Percentiles rank a stretch among this genome's conserved stretches.
phyloP scores from a whole-genome alignment of 1,140 invertebrate species.

The Pseudomyrmex concolor region DNA sequence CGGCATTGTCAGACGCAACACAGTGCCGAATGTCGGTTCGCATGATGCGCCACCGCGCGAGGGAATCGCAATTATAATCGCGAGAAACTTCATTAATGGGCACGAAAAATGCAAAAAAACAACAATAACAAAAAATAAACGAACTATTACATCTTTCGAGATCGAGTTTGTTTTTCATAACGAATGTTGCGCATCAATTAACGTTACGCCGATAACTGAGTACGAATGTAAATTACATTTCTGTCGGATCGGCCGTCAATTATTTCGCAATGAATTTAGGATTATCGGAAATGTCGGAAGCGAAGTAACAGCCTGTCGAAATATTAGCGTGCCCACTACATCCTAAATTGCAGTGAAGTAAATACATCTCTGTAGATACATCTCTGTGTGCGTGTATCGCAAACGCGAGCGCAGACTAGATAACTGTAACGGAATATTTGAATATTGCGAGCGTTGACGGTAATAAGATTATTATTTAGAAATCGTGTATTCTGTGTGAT shows the following conservation, averaged over 20 bases:
- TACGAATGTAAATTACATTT: conserved; percentile 29
- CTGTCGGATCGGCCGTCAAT: conserved; percentile 31
- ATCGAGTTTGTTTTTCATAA: conserved; percentile 27
- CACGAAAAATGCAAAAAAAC: not conserved
- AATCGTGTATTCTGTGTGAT: not conserved
- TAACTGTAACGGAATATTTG: conserved; percentile 21
- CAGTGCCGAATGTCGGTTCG: conserved; percentile 2
- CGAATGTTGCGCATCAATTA: conserved; percentile 34
- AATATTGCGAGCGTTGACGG: conserved; percentile 22
- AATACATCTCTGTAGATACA: conserved; percentile 53
- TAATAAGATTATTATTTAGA: conserved; percentile 47
- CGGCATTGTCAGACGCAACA: conserved; percentile 41
- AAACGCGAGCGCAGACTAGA: not conserved
- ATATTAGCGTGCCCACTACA: conserved; percentile 34
- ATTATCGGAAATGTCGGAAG: conserved; percentile 49
- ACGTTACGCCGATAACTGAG: conserved; percentile 1
- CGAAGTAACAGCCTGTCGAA: conserved; percentile 38
- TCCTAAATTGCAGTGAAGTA: conserved; percentile 45
- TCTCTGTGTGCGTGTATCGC: conserved; percentile 3
- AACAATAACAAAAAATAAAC: not conserved
- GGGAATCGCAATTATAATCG: not conserved
- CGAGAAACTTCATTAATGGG: conserved; percentile 11
- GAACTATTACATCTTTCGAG: not conserved
- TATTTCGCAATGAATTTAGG: conserved; percentile 57
- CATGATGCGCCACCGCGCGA: not conserved